Conservation (phyloP, 2,888 invertebrate genomes). For the Harmothoe impar region DNA sequence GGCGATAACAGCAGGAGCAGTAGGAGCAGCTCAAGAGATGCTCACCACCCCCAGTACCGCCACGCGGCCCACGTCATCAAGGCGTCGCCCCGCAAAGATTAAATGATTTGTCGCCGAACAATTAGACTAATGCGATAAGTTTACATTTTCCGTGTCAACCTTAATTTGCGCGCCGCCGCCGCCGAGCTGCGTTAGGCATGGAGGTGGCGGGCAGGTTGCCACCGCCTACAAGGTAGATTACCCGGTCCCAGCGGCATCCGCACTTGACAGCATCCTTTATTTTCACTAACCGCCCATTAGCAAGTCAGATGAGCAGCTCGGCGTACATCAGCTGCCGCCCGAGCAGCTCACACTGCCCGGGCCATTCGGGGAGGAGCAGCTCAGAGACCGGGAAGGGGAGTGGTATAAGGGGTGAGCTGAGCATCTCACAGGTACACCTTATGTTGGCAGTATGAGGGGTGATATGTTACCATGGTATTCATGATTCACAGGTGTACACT, state of each 20-base stretch:
- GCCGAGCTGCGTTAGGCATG: conserved; percentile 9
- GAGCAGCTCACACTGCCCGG: conserved; percentile 13
- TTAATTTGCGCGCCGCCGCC: conserved; percentile 36
- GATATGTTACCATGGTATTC: no score
- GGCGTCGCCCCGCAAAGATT: conserved; percentile 21
- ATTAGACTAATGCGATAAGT: conserved; percentile 58
- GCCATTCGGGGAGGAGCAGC: conserved; percentile 6
- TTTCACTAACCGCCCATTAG: conserved; percentile 48
- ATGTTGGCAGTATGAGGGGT: no score
- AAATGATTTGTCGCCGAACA: conserved; percentile 57
- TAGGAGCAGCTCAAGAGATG: not conserved
- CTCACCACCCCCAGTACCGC: not conserved
- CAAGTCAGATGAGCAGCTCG: conserved; percentile 59
- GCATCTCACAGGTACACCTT: no score
- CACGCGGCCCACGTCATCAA: not conserved
- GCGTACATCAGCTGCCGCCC: conserved; percentile 5
- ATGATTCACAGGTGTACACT: no score
- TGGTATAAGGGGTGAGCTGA: not conserved
- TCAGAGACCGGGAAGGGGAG: not conserved
- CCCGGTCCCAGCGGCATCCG: conserved; percentile 27
- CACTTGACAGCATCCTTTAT: conserved; percentile 41
- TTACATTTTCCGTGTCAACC: conserved; percentile 53
- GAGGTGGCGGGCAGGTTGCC: not conserved
- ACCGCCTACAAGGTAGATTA: conserved; percentile 31
- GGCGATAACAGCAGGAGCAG: not conserved